Percentiles rank a stretch among this genome's conserved stretches.
Evolutionary conservation across 1,140 invertebrate genomes (phyloP).

Genomic region (Heliconius congener): DNA sequence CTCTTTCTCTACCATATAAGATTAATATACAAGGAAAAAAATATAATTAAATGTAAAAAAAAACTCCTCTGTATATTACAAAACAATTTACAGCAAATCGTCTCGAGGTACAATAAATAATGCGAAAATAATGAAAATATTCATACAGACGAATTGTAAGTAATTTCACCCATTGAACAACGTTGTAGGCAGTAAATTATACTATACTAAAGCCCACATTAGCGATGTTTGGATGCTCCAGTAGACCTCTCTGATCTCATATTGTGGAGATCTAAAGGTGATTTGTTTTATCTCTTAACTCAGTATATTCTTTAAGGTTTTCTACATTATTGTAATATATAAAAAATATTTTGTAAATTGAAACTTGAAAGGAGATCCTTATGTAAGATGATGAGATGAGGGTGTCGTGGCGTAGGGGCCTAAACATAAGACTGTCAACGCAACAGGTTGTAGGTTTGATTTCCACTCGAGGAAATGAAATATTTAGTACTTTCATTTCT

Average conservation of each 20-base stretch:
- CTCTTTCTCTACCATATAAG: too few species aligned
- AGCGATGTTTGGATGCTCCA: not conserved
- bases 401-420: too few species aligned
- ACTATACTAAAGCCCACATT: not conserved
- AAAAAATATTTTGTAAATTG: not conserved
- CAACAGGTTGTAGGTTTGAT: too few species aligned
- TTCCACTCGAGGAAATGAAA: too few species aligned
- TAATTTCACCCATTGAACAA: not conserved
- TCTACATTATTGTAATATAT: not conserved
- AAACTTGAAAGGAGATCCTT: too few species aligned
- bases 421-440: too few species aligned
- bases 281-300: not conserved
- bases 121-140: not conserved
- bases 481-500: too few species aligned
- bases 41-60: too few species aligned
- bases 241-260: not conserved
- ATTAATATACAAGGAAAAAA: too few species aligned
- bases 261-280: not conserved
- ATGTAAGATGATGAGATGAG: too few species aligned
- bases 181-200: slow-evolving; percentile 6
- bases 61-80: not conserved
- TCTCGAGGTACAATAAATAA: not conserved
- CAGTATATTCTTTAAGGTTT: not conserved
- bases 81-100: not conserved
- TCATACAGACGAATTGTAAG: not conserved